phyloP scores from a whole-genome alignment of 2,888 invertebrate species.

The Luperina nickerlii region DNA sequence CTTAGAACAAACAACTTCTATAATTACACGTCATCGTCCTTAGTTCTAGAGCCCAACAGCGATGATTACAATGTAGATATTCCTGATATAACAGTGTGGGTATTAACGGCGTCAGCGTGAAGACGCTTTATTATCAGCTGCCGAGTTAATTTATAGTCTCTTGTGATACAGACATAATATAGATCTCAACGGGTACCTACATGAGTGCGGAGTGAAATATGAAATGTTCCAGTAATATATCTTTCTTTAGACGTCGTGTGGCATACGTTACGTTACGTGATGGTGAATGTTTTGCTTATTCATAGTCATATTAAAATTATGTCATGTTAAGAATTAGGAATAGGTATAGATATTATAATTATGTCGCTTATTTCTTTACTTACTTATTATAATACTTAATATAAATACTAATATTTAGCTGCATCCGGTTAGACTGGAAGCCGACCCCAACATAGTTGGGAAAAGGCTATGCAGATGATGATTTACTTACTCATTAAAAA shows the following conservation, averaged over 20 bases:
- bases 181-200: slow-evolving; percentile 7
- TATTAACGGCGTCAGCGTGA: slow-evolving; percentile 33
- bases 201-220: slow-evolving; percentile 16
- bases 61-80: slow-evolving; percentile 27
- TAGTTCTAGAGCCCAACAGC: slow-evolving; percentile 21
- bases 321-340: too few relatives aligned
- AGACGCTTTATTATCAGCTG: slow-evolving; percentile 52
- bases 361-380: too few relatives aligned
- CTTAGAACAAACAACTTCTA: background rate
- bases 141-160: slow-evolving; percentile 48
- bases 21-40: background rate
- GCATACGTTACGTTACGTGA: background rate
- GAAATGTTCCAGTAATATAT: slow-evolving; percentile 37
- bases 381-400: too few relatives aligned
- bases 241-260: slow-evolving; percentile 22
- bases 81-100: slow-evolving; percentile 10
- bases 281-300: slow-evolving; percentile 3
- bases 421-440: too few relatives aligned
- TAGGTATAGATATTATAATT: too few relatives aligned
- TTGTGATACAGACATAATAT: background rate
- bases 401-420: too few relatives aligned
- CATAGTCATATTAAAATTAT: background rate
- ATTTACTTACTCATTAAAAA: too few relatives aligned
- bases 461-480: too few relatives aligned
- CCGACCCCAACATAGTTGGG: too few relatives aligned